phyloP scores from a whole-genome alignment of 2,113 vertebrate genomes.

The Ceratotherium simum region DNA sequence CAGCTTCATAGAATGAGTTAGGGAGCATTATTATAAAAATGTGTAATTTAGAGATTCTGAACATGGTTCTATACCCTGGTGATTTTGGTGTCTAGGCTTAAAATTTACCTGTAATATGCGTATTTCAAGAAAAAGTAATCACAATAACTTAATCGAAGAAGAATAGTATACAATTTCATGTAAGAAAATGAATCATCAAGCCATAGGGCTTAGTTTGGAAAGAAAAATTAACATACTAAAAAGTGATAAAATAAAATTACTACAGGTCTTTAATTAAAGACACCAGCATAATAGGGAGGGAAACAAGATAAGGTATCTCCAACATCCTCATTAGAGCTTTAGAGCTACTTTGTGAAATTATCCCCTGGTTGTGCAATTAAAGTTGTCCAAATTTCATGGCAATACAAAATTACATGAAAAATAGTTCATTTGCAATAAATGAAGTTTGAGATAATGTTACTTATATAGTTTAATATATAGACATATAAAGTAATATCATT shows the following conservation, averaged over 20 bases:
- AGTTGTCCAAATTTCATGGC: constrained; percentile 49
- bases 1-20: no score
- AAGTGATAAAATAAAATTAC: background rate
- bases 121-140: constrained; percentile 10
- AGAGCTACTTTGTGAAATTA: constrained; percentile 40
- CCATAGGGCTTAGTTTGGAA: background rate
- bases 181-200: constrained; percentile 31
- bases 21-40: constrained; percentile 1
- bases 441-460: constrained; percentile 65
- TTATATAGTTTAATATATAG: constrained; percentile 52
- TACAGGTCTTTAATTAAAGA: background rate
- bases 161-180: background rate
- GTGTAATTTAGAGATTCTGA: background rate
- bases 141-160: background rate
- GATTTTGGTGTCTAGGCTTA: background rate
- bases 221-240: constrained; percentile 25
- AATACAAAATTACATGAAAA: constrained; percentile 39
- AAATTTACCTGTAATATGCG: background rate
- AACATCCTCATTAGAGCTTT: background rate
- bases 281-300: background rate
- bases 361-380: background rate
- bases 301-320: background rate
- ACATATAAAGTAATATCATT: background rate
- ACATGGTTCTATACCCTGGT: background rate
- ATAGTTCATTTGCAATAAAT: constrained; percentile 55